Conservation (phyloP, 2,888 invertebrate genomes). For the Dione vanillae region DNA sequence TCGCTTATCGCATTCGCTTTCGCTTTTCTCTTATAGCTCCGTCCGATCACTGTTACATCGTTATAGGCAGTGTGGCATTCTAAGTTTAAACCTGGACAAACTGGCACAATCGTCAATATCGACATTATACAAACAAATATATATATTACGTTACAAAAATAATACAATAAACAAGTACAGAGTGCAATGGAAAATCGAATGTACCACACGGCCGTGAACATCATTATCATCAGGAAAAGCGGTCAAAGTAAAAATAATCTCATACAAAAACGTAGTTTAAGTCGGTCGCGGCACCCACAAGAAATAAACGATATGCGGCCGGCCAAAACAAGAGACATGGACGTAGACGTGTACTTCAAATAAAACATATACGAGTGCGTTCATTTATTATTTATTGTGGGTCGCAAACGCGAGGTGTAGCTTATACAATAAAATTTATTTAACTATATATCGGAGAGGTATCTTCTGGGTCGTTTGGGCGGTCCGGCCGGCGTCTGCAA, state of each 20-base stretch:
- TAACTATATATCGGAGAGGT: slow-evolving; percentile 54
- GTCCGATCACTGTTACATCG: slow-evolving; percentile 69
- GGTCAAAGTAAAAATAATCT: slow-evolving; percentile 47
- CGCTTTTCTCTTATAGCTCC: slow-evolving; percentile 67
- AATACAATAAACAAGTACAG: slow-evolving; percentile 43
- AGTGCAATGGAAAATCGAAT: slow-evolving; percentile 45
- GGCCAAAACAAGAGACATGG: not conserved
- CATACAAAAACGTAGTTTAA: slow-evolving; percentile 55
- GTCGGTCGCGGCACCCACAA: slow-evolving; percentile 63
- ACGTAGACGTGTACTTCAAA: not conserved
- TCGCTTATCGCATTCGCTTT: slow-evolving; percentile 55
- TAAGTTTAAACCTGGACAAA: slow-evolving; percentile 80
- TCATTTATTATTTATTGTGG: slow-evolving; percentile 60
- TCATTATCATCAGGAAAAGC: slow-evolving; percentile 35
- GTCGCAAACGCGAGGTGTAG: slow-evolving; percentile 50
- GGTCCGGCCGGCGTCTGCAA: slow-evolving; percentile 70
- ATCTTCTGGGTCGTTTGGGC: slow-evolving; percentile 61
- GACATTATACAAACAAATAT: slow-evolving; percentile 51
- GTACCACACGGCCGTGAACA: slow-evolving; percentile 50
- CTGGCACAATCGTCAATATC: slow-evolving; percentile 73
- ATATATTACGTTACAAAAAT: slow-evolving; percentile 48
- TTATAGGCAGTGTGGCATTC: slow-evolving; percentile 80
- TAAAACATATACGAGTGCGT: slow-evolving; percentile 20
- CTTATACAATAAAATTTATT: slow-evolving; percentile 54
- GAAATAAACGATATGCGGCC: slow-evolving; percentile 62